Base-by-base conservation (phyloP, 2,888 invertebrate species). In the Heliconius ethilla region DNA sequence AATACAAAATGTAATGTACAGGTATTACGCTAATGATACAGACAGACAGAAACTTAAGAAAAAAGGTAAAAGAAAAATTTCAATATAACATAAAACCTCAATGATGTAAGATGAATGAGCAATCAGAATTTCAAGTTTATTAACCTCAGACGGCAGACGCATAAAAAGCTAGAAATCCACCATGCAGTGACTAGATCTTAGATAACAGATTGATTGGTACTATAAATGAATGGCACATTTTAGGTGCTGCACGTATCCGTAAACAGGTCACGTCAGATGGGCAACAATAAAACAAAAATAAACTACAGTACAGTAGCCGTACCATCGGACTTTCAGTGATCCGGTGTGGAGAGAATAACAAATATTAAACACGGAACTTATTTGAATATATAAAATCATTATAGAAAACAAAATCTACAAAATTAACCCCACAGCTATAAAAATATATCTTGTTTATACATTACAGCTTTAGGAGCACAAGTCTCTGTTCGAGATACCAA, bases 61-160 rank as follows among this genome's bases (percentile, higher is more conserved):
- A 63, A 89, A 86, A 51, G 87, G 86, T 86, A 88, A 89, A 88
- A 89, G 89, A 91, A 91, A 90, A 81, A 82, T 82, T 84, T 82
- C 81, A 84, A 84, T 83, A 84, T 82, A 84, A 82, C 83, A 82
- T 79, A 91, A 33, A 92, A 92, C 90, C 91, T 89, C 91, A 92
- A 91, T 92, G 93, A 92, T 93, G 92, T 91, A 93, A 93, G 92
- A 91, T 88, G 92, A 92, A 93, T 93, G 91, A 93, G 91, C 93
- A 92, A 93, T 93, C 93, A 91, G 89, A 89, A 33, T 33, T 86
- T 83, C 85, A 89, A 91, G 94, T 92, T 93, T 90, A 88, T 92
- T 92, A 88, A 94, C 93, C 94, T 87, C 89, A 84, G 83, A 87
- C 88, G 87, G 88, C 91, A 93, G 93, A 93, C 93, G 90, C 90